Evolutionary conservation across 2,888 invertebrate genomes (phyloP), one percentile per base, ranked within the genome.

Genomic region (Cyaniris semiargus): DNA sequence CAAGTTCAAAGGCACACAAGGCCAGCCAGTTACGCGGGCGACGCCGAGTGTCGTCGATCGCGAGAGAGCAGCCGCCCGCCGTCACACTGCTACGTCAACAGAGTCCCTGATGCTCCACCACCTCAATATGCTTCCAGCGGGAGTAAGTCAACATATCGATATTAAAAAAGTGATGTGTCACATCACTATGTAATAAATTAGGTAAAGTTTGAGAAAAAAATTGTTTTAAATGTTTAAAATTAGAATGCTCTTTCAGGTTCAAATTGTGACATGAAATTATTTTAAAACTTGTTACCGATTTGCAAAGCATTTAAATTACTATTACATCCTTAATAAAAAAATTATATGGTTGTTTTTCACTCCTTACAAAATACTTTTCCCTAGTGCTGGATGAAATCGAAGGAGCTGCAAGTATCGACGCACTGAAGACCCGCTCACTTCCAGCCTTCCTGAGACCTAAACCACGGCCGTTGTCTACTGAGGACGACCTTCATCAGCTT

Each of bases 391-490:
- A 95, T 83, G 96, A 96, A 83, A 91, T 95, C 80, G 94, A 94
- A 82, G 85, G 88, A 56, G 84, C 87, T 1, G 92, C 93, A 2
- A 92, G 89, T 76, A 86, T 90, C 81, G 94, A 90, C 81, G 92
- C 90, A 71, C 88, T 89, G 84, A 95, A 92, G 89, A 96, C 96
- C 0, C 92, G 96, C 75, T 96, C 96, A 82, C 90, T 96, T 82
- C 97, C 97, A 0, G 96, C 96, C 4, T 96, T 96, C 94, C 95
- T 96, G 53, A 92, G 96, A 56, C 95, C 96, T n/a, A 95, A 96
- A 85, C 96, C 96, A 34, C 90, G 96, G 60, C 96, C 96, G 18
- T 91, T 96, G 7, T 96, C 96, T 13, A 96, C 96, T 0, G 96
- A 96, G 84, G 96, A 96, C 81, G 96, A 96, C 83, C 86, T 96